phyloP scores from a whole-genome alignment of 2,888 invertebrate species.

The Mythimna ferrago region DNA sequence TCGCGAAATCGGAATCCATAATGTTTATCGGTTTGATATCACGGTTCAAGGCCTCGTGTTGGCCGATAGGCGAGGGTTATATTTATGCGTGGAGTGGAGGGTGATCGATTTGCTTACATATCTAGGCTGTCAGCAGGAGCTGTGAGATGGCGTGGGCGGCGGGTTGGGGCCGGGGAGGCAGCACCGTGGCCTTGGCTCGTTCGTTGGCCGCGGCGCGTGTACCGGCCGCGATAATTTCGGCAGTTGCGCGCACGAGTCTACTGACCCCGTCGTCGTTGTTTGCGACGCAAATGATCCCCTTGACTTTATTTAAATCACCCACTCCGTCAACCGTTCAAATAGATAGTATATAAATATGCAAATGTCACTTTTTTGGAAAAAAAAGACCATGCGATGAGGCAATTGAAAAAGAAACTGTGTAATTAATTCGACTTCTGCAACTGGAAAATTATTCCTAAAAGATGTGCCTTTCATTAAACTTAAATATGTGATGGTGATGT shows the following conservation, averaged over 20 bases:
- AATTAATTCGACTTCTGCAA: slow-evolving; percentile 1
- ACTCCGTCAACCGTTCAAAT: slow-evolving; percentile 72
- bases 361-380: slow-evolving; percentile 32
- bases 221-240: slow-evolving; percentile 88
- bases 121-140: slow-evolving; percentile 61
- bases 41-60: slow-evolving; percentile 48
- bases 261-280: slow-evolving; percentile 87
- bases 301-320: slow-evolving; percentile 88
- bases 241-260: slow-evolving; percentile 86
- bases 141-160: slow-evolving; percentile 63
- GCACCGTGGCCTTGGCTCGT: slow-evolving; percentile 84
- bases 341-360: slow-evolving; percentile 59
- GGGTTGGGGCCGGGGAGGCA: slow-evolving; percentile 70
- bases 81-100: slow-evolving; percentile 42
- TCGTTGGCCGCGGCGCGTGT: slow-evolving; percentile 88
- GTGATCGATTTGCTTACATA: slow-evolving; percentile 57
- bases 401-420: not conserved
- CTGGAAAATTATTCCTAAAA: not conserved
- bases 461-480: not conserved
- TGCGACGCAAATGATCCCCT: slow-evolving; percentile 89
- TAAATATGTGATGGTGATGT: not conserved
- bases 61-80: slow-evolving; percentile 49
- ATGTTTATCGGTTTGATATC: slow-evolving; percentile 45
- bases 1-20: slow-evolving; percentile 22
- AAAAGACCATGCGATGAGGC: slow-evolving; percentile 5